Evolutionary conservation across 2,888 invertebrate species (phyloP), one percentile per base, ranked within the genome.

Genomic region (Pristionchus arcanus): DNA sequence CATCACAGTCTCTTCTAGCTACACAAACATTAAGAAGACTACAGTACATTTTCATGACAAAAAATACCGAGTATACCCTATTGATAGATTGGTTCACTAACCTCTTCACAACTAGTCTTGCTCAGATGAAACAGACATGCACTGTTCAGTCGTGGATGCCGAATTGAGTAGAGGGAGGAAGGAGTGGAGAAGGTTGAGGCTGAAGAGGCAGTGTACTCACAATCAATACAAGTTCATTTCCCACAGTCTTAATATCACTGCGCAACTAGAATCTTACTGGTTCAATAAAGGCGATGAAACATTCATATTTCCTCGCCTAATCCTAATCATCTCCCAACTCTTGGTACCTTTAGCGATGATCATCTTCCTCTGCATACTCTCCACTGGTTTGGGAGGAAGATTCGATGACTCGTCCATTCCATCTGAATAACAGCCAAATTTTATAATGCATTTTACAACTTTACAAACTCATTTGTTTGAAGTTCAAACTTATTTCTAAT

Each of bases 41-140:
- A n/a, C n/a, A n/a, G n/a, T n/a, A n/a, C n/a, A n/a, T n/a, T n/a
- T n/a, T n/a, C n/a, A n/a, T n/a, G n/a, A n/a, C n/a, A n/a, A n/a
- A n/a, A n/a, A n/a, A n/a, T n/a, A n/a, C n/a, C n/a, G n/a, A n/a
- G n/a, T n/a, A n/a, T n/a, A n/a, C n/a, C n/a, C n/a, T n/a, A n/a
- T n/a, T n/a, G n/a, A n/a, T n/a, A n/a, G n/a, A n/a, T 11, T 7
- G 0, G 0, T 68, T 28, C 28, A 15, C 74, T 49, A n/a, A 93
- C 93, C 92, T 93, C 93, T 77, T 91, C 91, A 77, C 92, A 93
- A 42, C 16, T 34, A 1, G 88, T 89, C 7, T 90, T 87, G 2
- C 90, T 90, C 15, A 92, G 85, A 9, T 90, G 87, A 66, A 91
- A 92, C 34, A 92, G 90, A 5, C 90, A 91, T 34, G 77, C 89